phyloP scores from a whole-genome alignment of 1,140 invertebrate genomes.

The Dufourea novaeangliae region DNA sequence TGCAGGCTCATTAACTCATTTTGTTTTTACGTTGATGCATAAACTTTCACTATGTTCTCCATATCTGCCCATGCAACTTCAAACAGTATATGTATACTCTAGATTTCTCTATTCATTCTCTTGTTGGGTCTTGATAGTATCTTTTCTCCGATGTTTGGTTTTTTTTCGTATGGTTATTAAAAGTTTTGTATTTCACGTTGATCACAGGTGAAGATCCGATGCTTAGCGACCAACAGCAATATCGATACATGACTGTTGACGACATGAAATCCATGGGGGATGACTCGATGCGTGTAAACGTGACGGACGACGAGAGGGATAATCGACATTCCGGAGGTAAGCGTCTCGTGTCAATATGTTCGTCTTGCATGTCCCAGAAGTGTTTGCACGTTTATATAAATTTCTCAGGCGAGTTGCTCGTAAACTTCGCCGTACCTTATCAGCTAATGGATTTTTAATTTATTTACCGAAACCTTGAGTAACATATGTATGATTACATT shows the following conservation, averaged over 20 bases:
- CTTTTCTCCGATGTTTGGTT: not conserved
- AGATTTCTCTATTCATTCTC: constrained; percentile 21
- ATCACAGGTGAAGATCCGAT: constrained; percentile 89
- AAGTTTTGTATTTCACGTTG: constrained; percentile 27
- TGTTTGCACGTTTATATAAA: not conserved
- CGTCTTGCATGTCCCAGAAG: not conserved
- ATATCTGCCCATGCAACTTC: constrained; percentile 31
- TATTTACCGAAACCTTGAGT: not conserved
- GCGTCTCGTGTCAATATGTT: constrained; percentile 2
- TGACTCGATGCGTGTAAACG: constrained; percentile 89
- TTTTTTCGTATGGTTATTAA: not conserved
- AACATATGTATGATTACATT: no score
- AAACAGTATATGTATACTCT: constrained; percentile 4
- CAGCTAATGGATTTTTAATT: not conserved
- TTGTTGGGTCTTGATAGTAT: not conserved
- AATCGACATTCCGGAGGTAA: constrained; percentile 81
- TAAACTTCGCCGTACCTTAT: not conserved
- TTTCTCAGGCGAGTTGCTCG: not conserved
- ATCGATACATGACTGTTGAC: constrained; percentile 93
- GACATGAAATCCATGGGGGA: constrained; percentile 91
- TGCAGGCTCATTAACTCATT: constrained; percentile 51
- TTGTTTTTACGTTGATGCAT: constrained; percentile 33
- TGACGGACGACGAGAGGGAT: constrained; percentile 86
- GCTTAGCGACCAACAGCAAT: constrained; percentile 90
- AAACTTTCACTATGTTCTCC: constrained; percentile 38